Evolutionary conservation across 2,888 invertebrate genomes (phyloP).

Genomic region (Cheilosia pagana): DNA sequence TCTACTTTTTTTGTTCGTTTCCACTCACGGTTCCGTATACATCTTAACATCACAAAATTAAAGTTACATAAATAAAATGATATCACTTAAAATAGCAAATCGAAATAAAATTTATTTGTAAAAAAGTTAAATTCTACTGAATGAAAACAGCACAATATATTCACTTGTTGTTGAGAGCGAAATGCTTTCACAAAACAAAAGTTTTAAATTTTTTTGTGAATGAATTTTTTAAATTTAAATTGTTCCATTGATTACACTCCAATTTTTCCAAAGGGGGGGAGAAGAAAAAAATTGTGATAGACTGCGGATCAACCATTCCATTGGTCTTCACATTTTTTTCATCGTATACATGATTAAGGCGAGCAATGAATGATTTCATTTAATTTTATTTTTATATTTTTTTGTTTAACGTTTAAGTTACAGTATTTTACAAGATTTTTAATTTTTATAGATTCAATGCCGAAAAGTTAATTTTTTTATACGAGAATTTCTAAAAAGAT

Average conservation of each 20-base stretch:
- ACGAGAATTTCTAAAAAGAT: constrained; percentile 66
- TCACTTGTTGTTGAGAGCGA: constrained; percentile 3
- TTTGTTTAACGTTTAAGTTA: constrained; percentile 51
- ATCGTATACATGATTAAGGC: constrained; percentile 79
- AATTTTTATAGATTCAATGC: constrained; percentile 60
- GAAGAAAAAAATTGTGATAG: constrained; percentile 46
- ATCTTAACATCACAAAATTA: constrained; percentile 70
- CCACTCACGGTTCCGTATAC: constrained; percentile 70
- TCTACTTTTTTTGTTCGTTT: constrained; percentile 36
- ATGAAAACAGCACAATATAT: constrained; percentile 6
- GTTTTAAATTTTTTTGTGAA: constrained; percentile 20
- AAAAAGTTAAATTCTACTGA: constrained; percentile 35
- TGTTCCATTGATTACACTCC: constrained; percentile 48
- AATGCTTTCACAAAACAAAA: not conserved
- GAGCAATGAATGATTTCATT: constrained; percentile 77
- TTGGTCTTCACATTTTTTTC: constrained; percentile 70
- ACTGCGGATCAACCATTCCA: constrained; percentile 56
- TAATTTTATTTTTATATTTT: constrained; percentile 47
- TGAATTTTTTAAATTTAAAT: constrained; percentile 54
- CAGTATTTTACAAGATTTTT: constrained; percentile 70
- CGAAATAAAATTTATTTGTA: not conserved
- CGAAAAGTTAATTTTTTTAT: constrained; percentile 48
- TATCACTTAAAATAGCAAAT: constrained; percentile 29
- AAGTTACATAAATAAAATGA: constrained; percentile 18
- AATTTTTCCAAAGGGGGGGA: constrained; percentile 38